A percentile compares a stretch with the other conserved stretches of the same genome.
Conservation (phyloP, 2,113 vertebrate genomes). For the Mormyrus iriodes region DNA sequence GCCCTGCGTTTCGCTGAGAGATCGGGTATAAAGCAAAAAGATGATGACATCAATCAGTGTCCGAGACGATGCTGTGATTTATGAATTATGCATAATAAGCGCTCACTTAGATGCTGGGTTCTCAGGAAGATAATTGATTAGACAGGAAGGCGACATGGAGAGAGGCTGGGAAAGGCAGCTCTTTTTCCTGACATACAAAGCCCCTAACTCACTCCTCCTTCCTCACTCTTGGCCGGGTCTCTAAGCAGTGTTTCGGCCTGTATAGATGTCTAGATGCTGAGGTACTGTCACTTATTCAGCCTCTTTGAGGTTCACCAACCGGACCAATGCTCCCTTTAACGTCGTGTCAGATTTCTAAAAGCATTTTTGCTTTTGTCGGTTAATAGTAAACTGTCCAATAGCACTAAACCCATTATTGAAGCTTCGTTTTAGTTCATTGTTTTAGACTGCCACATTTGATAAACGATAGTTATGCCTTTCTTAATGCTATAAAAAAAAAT, state of each 20-base stretch:
- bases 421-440: background rate
- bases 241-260: constrained; percentile 27
- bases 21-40: constrained; percentile 34
- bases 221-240: constrained; percentile 30
- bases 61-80: constrained; percentile 60
- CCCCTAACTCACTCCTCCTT: background rate
- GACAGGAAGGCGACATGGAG: constrained; percentile 65
- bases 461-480: background rate
- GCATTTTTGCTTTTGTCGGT: background rate
- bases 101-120: constrained; percentile 64
- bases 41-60: constrained; percentile 69
- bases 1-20: constrained; percentile 22
- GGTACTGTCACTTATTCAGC: background rate
- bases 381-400: background rate
- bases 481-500: background rate
- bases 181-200: constrained; percentile 20
- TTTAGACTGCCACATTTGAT: background rate
- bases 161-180: constrained; percentile 37
- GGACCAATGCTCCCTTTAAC: background rate
- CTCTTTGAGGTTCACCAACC: constrained; percentile 1
- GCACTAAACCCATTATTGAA: background rate
- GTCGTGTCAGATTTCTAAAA: background rate
- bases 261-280: background rate
- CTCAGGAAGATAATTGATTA: constrained; percentile 75
- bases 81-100: constrained; percentile 73